These are phyloP conservation scores for Crotalus horridus DNA, from an alignment of 2,113 vertebrate species.

Conservation along the genomic window DNA sequence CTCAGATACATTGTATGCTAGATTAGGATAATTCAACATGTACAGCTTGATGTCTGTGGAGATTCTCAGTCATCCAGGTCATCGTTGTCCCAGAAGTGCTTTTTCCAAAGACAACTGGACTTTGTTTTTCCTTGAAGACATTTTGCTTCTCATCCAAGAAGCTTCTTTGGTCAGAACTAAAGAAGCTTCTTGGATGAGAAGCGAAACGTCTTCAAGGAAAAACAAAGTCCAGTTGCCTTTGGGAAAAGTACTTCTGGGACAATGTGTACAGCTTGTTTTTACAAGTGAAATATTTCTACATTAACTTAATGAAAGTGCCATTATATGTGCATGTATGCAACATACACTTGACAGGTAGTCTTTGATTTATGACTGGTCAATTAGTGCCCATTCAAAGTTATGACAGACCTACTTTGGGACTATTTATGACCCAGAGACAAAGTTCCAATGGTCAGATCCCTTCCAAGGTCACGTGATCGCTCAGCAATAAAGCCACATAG, in stretches of 20 bases:
- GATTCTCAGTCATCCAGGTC: background rate
- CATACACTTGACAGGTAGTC: background rate
- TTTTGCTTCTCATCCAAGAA: background rate
- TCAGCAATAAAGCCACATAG: background rate
- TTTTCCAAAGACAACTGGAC: background rate
- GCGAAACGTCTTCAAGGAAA: background rate
- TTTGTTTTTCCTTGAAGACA: background rate
- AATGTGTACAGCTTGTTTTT: background rate
- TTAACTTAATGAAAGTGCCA: background rate
- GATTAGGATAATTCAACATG: constrained; percentile 34
- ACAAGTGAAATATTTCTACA: constrained; percentile 21
- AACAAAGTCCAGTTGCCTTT: background rate
- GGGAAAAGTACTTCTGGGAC: background rate
- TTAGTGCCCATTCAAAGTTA: background rate
- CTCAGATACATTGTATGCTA: constrained; percentile 2
- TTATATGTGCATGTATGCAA: constrained; percentile 6
- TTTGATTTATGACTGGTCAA: background rate
- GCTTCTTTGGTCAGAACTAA: background rate
- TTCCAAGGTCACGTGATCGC: background rate
- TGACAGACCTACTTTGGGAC: background rate
- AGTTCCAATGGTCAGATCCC: background rate
- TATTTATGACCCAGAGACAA: background rate
- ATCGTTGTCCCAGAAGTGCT: background rate
- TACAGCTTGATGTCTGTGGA: background rate
- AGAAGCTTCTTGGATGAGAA: background rate